Base-by-base conservation (phyloP, 2,797 vertebrate genomes). In the Astyanax mexicanus region DNA sequence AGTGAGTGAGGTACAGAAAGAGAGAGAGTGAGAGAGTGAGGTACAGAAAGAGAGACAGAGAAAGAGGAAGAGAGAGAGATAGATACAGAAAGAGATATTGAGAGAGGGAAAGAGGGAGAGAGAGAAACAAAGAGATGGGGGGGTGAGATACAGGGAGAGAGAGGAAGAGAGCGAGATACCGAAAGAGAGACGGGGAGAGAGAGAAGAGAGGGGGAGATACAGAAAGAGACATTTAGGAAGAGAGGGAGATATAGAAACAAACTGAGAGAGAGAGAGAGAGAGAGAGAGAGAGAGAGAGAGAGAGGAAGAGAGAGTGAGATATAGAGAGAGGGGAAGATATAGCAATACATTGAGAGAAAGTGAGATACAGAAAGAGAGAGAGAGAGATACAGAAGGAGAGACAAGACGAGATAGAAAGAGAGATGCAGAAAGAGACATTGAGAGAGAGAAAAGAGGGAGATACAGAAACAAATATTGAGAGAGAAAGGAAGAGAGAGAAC, bases 11-110 rank as follows among this genome's bases (percentile, higher is more conserved):
- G n/a, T n/a, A n/a, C n/a, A n/a, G n/a, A n/a, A n/a, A 25, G 40
- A 23, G 38, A 10, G 5, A 47, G 1, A 66, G 40, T 19, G 11
- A 49, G 8, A 32, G 11, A 6, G 5, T n/a, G 45, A 47, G n/a
- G n/a, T n/a, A n/a, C n/a, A n/a, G n/a, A n/a, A n/a, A n/a, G 6
- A 3, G 69, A 25, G 52, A 81, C 72, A 77, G n/a, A 44, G 6
- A 12, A 23, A 27, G 25, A 17, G 19, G 66, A 13, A 15, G n/a
- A 66, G 42, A 32, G 17, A 66, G 6, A 21, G n/a, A n/a, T n/a
- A n/a, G n/a, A n/a, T n/a, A n/a, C n/a, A n/a, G n/a, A 21, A 1
- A 4, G 8, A 3, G n/a, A 21, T 1, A 1, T 2, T 49, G 17
- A 1, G n/a, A 1, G 6, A 19, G 13, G 4, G 44, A 17, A 1